Percentiles rank a stretch among this genome's conserved stretches.
phyloP scores from a whole-genome alignment of 2,797 vertebrate species.

The Novumbra hubbsi region DNA sequence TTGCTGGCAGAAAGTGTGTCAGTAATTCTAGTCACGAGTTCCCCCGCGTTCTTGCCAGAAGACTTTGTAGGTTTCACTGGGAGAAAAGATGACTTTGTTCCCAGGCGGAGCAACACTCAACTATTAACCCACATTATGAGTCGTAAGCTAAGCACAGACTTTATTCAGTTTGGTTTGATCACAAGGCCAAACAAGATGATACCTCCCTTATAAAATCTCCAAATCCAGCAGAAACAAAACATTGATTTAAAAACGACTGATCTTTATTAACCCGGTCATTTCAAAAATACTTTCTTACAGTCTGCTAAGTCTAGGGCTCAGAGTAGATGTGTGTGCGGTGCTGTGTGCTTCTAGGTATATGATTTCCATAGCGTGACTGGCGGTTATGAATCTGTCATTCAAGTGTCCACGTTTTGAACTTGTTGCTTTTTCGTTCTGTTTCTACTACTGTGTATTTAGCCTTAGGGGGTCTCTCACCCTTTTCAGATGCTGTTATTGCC shows the following conservation, averaged over 20 bases:
- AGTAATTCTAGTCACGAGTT: constrained; percentile 64
- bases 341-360: background rate
- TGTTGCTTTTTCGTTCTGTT: constrained; percentile 20
- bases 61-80: constrained; percentile 52
- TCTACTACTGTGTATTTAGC: constrained; percentile 19
- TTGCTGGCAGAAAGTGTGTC: constrained; percentile 56
- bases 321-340: background rate
- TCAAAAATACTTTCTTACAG: background rate
- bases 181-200: constrained; percentile 20
- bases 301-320: background rate
- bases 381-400: constrained; percentile 21
- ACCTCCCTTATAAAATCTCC: constrained; percentile 17
- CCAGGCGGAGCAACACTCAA: constrained; percentile 29
- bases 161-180: constrained; percentile 36
- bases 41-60: constrained; percentile 44
- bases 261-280: constrained; percentile 8
- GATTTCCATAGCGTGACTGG: background rate
- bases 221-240: constrained; percentile 15
- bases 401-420: constrained; percentile 31
- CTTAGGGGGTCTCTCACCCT: constrained; percentile 27
- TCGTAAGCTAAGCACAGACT: constrained; percentile 23
- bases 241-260: background rate
- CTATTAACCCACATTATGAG: constrained; percentile 42
- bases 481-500: constrained; percentile 18
- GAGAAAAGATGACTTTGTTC: constrained; percentile 58